phyloP scores from a whole-genome alignment of 2,113 vertebrate species.

The Ammodytes dubius region DNA sequence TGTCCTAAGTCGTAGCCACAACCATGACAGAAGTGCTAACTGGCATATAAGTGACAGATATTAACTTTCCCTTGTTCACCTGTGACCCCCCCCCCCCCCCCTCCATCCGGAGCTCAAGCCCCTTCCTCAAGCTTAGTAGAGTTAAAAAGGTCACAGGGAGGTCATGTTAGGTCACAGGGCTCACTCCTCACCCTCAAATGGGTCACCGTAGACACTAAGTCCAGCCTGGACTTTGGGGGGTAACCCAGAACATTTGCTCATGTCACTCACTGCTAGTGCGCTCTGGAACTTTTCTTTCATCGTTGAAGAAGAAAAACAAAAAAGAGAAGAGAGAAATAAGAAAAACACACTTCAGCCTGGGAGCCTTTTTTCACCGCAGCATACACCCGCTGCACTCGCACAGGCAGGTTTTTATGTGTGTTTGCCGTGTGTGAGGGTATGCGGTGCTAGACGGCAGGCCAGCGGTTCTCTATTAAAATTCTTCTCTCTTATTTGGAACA shows the following conservation, averaged over 20 bases:
- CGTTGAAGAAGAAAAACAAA: not conserved
- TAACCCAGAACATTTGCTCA: slow-evolving; percentile 48
- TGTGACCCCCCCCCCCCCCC: slow-evolving; percentile 58
- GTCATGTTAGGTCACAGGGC: slow-evolving; percentile 74
- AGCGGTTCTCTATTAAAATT: slow-evolving; percentile 83
- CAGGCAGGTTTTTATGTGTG: slow-evolving; percentile 37
- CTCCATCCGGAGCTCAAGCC: slow-evolving; percentile 38
- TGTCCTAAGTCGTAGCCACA: slow-evolving; percentile 1
- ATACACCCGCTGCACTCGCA: slow-evolving; percentile 19
- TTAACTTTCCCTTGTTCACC: slow-evolving; percentile 77
- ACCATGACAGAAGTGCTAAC: slow-evolving; percentile 58
- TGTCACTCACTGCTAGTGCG: slow-evolving; percentile 52
- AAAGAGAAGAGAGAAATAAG: not conserved
- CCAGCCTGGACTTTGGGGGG: slow-evolving; percentile 40
- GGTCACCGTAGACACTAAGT: slow-evolving; percentile 59
- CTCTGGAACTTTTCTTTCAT: slow-evolving; percentile 37
- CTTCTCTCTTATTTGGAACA: slow-evolving; percentile 81
- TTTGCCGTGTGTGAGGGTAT: slow-evolving; percentile 56
- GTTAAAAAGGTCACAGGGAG: slow-evolving; percentile 60
- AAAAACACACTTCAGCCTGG: slow-evolving; percentile 31
- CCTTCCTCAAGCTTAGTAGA: slow-evolving; percentile 58
- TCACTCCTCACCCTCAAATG: slow-evolving; percentile 53
- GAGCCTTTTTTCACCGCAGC: slow-evolving; percentile 11
- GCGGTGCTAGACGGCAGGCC: slow-evolving; percentile 52
- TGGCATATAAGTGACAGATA: slow-evolving; percentile 66